Conservation (phyloP, 1,140 invertebrate genomes). For the Apocrypta bakeri region DNA sequence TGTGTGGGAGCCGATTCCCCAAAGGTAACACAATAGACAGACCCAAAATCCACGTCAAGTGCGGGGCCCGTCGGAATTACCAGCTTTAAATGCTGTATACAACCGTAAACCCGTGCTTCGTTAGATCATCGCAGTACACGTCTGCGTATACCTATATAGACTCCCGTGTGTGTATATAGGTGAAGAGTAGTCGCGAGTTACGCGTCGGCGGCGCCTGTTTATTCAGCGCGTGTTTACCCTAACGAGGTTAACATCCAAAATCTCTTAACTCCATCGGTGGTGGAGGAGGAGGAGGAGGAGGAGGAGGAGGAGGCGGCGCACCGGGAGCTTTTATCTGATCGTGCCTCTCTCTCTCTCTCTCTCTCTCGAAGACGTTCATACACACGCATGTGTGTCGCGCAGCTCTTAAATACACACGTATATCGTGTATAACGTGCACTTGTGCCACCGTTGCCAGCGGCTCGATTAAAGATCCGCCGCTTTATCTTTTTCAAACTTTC, state of each 20-base stretch:
- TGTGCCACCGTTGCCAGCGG: background rate
- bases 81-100: background rate
- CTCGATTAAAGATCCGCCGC: slow-evolving; percentile 28
- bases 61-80: background rate
- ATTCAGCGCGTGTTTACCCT: slow-evolving; percentile 42
- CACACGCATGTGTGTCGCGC: slow-evolving; percentile 4
- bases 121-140: background rate
- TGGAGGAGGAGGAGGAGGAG: too few relatives aligned
- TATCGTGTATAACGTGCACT: background rate
- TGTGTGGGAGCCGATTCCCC: slow-evolving; percentile 21
- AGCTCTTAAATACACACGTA: background rate
- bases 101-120: background rate
- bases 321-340: slow-evolving; percentile 12
- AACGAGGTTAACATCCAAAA: slow-evolving; percentile 47
- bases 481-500: slow-evolving; percentile 39
- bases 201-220: slow-evolving; percentile 29
- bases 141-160: background rate
- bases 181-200: background rate
- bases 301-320: background rate
- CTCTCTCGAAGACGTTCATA: background rate
- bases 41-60: slow-evolving; percentile 16
- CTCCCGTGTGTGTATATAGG: background rate
- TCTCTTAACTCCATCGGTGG: slow-evolving; percentile 41
- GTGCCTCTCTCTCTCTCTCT: background rate
- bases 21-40: slow-evolving; percentile 18